phyloP scores from a whole-genome alignment of 2,888 invertebrate species.

The Horisme vitalbata region DNA sequence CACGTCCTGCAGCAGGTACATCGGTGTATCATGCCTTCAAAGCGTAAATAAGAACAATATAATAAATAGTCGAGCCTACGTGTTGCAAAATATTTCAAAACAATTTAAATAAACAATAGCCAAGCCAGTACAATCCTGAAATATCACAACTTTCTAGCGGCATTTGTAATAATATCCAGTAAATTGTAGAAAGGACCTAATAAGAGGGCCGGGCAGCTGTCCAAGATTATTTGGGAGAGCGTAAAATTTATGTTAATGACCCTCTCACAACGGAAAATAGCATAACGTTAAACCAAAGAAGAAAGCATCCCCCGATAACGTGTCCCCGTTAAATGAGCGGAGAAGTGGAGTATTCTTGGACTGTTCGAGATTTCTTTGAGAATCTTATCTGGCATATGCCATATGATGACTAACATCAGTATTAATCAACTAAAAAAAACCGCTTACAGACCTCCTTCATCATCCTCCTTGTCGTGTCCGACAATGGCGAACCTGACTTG shows the following conservation, averaged over 20 bases:
- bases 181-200: conserved; percentile 61
- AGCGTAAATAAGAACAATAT: too few species aligned
- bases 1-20: too few species aligned
- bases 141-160: conserved; percentile 38
- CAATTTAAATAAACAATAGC: not conserved
- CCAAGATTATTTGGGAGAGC: conserved; percentile 67
- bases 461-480: too few species aligned
- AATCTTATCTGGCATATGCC: too few species aligned
- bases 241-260: conserved; percentile 78
- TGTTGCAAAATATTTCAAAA: too few species aligned
- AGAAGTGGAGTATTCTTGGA: conserved; percentile 42
- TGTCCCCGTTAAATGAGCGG: conserved; percentile 61
- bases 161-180: conserved; percentile 58
- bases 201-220: conserved; percentile 61
- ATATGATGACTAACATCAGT: too few species aligned
- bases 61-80: too few species aligned
- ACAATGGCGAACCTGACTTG: too few species aligned
- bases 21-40: too few species aligned
- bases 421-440: too few species aligned
- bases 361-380: conserved; percentile 38
- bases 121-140: not conserved
- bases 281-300: conserved; percentile 65
- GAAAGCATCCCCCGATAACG: conserved; percentile 62
- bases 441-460: too few species aligned
- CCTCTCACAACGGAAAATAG: conserved; percentile 58